Evolutionary conservation across 2,797 vertebrate genomes (phyloP), one percentile per base, ranked within the genome.

Genomic region (Melanotaenia nigrans): DNA sequence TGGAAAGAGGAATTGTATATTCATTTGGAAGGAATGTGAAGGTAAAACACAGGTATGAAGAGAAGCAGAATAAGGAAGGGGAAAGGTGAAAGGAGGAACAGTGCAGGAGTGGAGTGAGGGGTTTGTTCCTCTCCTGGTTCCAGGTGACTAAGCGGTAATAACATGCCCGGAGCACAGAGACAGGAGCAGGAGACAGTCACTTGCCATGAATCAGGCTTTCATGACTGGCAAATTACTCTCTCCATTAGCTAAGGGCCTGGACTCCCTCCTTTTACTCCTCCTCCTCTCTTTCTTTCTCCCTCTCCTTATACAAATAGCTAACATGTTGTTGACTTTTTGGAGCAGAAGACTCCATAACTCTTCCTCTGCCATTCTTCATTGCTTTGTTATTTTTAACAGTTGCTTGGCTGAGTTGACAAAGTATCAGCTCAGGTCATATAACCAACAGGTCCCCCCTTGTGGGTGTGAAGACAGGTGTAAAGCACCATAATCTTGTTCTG

Each of bases 121-220:
- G 32, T 65, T 79, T 77, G 24, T 56, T 74, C 54, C 59, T 60
- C 28, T 54, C 61, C 38, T 63, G 60, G 73, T 81, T 91, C 79
- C 90, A 90, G 81, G 84, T 92, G 87, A 91, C 73, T 84, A 65
- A 79, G 75, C 71, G 61, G 68, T 66, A 81, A 80, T 40, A 77
- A 81, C 70, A 83, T 3, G 22, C 79, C 82, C 45, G 1, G 25
- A 84, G 79, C 67, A 11, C 73, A 24, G 77, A 83, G 85, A 85
- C 83, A 81, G 85, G 82, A 79, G 72, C 78, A 84, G 79, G 82
- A 89, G 89, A 87, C 79, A 57, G 74, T 85, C 79, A 89, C 73
- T 82, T 24, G 60, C 76, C 66, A 87, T 91, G 89, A 91, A 89
- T 93, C 87, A 89, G 84, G 68, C 89, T 87, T 84, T 90, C 74